phyloP scores from a whole-genome alignment of 1,140 invertebrate genomes.

The Drosophila rufa region DNA sequence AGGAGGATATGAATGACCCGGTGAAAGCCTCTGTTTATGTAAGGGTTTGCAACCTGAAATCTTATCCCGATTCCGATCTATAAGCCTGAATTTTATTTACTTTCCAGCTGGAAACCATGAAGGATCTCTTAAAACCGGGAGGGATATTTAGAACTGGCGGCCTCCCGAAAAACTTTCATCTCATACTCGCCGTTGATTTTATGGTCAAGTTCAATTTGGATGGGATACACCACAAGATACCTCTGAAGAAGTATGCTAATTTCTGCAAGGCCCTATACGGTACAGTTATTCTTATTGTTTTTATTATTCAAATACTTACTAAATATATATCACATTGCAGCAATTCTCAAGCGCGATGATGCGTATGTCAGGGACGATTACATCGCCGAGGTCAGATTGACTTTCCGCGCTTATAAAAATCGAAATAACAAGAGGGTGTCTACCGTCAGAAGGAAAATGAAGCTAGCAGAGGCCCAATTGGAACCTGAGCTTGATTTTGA shows the following conservation, averaged over 20 bases:
- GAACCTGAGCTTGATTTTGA: constrained; percentile 30
- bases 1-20: constrained; percentile 38
- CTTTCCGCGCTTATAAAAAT: constrained; percentile 38
- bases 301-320: too few species aligned
- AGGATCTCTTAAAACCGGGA: constrained; percentile 25
- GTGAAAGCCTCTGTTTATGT: constrained; percentile 24
- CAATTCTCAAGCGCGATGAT: constrained; percentile 6
- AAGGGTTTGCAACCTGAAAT: not conserved
- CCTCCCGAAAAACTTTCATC: constrained; percentile 32
- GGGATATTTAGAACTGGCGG: constrained; percentile 23
- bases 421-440: constrained; percentile 30
- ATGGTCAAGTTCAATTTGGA: constrained; percentile 34
- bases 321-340: constrained; percentile 7
- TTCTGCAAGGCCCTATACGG: constrained; percentile 40
- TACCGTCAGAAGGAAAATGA: constrained; percentile 22
- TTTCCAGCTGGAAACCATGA: constrained; percentile 21
- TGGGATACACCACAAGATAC: constrained; percentile 42
- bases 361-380: constrained; percentile 32
- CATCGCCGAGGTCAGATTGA: constrained; percentile 21
- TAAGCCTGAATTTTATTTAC: not conserved
- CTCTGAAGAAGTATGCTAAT: constrained; percentile 23
- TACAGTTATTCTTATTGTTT: not conserved
- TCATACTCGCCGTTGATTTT: constrained; percentile 27
- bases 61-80: not conserved
- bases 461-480: constrained; percentile 3